Evolutionary conservation across 1,140 invertebrate genomes (phyloP).

Genomic region (Panagrolaimus sp.): DNA sequence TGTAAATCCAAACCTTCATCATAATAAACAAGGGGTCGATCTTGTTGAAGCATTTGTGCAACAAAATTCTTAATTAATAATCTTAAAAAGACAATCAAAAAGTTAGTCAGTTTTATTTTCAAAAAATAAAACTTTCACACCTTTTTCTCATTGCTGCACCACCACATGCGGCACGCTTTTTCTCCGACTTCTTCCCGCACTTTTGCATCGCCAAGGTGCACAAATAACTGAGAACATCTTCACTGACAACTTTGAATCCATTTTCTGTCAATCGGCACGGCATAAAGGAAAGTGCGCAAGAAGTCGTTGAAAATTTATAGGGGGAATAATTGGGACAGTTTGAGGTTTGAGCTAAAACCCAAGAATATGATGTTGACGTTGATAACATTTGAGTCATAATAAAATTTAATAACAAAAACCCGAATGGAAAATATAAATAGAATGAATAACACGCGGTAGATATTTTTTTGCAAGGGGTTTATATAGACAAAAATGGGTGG

Average conservation of each 20-base stretch:
- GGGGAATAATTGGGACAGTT: conserved; percentile 7
- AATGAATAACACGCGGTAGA: no score
- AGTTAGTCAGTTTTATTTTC: conserved; percentile 10
- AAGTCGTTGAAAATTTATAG: conserved; percentile 9
- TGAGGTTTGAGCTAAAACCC: conserved; percentile 18
- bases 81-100: conserved; percentile 26
- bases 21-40: conserved; percentile 16
- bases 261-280: conserved; percentile 16
- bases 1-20: conserved; percentile 6
- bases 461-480: no score
- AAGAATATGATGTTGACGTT: neutral
- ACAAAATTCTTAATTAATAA: conserved; percentile 51
- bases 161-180: conserved; percentile 51
- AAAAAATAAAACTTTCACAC: conserved; percentile 20
- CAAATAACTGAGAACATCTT: conserved; percentile 24
- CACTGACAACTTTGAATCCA: conserved; percentile 13
- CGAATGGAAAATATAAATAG: no score
- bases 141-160: conserved; percentile 51
- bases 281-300: conserved; percentile 14
- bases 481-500: no score
- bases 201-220: conserved; percentile 47
- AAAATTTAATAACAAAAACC: no score
- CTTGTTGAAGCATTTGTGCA: conserved; percentile 48
- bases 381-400: no score
- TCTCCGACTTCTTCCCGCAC: conserved; percentile 49